These are phyloP conservation scores for Cosmorhoe ocellata DNA, from an alignment of 2,888 invertebrate genomes.

Conservation along the genomic window DNA sequence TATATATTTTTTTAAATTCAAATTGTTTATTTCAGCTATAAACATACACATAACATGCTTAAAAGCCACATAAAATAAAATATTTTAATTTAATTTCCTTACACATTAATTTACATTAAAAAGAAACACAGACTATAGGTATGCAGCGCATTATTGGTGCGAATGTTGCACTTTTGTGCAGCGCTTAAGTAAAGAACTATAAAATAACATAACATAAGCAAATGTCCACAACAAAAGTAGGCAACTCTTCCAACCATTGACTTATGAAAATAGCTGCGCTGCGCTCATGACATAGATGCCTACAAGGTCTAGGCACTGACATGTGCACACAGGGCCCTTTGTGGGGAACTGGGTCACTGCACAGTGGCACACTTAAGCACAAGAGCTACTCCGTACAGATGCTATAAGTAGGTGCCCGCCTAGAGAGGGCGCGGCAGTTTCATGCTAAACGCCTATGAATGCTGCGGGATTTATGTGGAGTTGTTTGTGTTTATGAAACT, in stretches of 20 bases:
- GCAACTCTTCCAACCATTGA: slow-evolving; percentile 23
- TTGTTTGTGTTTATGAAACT: neutral
- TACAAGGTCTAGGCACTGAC: slow-evolving; percentile 37
- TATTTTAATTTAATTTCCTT: no score
- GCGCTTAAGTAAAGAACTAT: no score
- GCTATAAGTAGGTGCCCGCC: slow-evolving; percentile 18
- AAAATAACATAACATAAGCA: no score
- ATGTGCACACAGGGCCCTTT: slow-evolving; percentile 43
- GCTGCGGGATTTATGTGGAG: slow-evolving; percentile 5
- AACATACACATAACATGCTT: no score
- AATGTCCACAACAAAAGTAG: slow-evolving; percentile 5
- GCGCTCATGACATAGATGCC: slow-evolving; percentile 30
- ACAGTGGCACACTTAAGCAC: slow-evolving; percentile 44
- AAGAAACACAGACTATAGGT: no score
- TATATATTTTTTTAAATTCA: no score
- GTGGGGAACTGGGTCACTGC: slow-evolving; percentile 53
- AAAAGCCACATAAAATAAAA: no score
- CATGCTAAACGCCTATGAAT: slow-evolving; percentile 23
- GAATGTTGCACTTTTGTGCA: no score
- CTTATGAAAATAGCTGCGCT: slow-evolving; percentile 30
- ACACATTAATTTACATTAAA: no score
- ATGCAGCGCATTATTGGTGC: no score
- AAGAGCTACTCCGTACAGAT: slow-evolving; percentile 30
- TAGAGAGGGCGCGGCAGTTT: slow-evolving; percentile 16
- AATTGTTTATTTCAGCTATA: no score